phyloP scores from a whole-genome alignment of 2,113 vertebrate species.

The Phaethon lepturus region DNA sequence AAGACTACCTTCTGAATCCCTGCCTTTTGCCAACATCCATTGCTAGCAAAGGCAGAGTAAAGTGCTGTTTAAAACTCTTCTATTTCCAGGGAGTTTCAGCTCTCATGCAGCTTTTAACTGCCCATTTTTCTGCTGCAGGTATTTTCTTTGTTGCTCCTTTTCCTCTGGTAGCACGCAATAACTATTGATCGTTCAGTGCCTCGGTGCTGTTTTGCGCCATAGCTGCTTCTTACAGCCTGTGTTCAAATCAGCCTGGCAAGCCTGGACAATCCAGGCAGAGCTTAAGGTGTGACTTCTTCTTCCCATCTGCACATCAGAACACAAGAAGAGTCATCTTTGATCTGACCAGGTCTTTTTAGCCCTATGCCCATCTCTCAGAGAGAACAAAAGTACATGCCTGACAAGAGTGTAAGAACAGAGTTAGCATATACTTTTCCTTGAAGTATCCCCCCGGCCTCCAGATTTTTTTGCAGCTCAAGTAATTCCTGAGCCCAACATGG shows the following conservation, averaged over 20 bases:
- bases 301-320: neutral
- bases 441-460: neutral
- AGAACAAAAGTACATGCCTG: neutral
- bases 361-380: neutral
- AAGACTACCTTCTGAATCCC: conserved; percentile 23
- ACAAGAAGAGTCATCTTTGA: neutral
- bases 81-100: conserved; percentile 4
- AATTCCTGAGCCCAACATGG: neutral
- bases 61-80: conserved; percentile 45
- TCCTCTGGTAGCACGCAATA: neutral
- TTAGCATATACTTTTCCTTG: neutral
- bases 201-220: neutral
- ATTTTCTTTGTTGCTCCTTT: conserved; percentile 16
- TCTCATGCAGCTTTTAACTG: conserved; percentile 3
- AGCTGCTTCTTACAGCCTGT: neutral
- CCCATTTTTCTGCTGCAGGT: neutral
- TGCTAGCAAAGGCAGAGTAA: conserved; percentile 24
- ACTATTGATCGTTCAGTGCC: neutral
- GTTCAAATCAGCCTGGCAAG: neutral
- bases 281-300: neutral
- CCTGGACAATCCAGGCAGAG: neutral
- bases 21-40: conserved; percentile 31
- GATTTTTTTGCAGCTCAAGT: neutral
- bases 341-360: neutral
- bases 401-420: neutral